Conservation (phyloP, 2,113 vertebrate species). For the Equus quagga region DNA sequence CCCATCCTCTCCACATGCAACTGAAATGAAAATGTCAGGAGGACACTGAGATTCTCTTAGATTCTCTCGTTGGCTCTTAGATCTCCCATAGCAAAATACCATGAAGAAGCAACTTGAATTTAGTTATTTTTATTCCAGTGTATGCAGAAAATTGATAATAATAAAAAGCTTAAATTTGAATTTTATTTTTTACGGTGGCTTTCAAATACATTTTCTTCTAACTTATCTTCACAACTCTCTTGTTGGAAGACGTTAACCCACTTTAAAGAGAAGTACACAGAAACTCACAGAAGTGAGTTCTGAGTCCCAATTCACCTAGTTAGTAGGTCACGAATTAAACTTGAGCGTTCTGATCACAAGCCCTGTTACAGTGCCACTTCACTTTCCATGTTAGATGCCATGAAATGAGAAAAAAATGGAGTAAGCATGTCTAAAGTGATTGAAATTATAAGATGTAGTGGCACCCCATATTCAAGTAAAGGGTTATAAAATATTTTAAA, state of each 20-base stretch:
- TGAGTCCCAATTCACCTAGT: neutral
- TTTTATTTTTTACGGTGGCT: neutral
- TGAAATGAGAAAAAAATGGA: neutral
- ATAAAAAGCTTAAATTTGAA: neutral
- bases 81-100: neutral
- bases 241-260: neutral
- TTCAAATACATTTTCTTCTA: neutral
- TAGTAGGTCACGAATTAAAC: neutral
- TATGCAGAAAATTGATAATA: neutral
- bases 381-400: neutral
- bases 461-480: neutral
- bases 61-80: neutral
- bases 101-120: neutral
- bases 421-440: neutral
- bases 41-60: neutral
- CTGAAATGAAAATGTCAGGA: neutral
- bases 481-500: neutral
- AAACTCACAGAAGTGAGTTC: neutral
- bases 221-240: neutral
- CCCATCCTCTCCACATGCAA: neutral
- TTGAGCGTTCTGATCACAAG: neutral
- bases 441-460: neutral
- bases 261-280: neutral
- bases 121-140: constrained; percentile 18
- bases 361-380: neutral